Evolutionary conservation across 2,888 invertebrate genomes (phyloP).

Genomic region (Drosophila diplacantha): DNA sequence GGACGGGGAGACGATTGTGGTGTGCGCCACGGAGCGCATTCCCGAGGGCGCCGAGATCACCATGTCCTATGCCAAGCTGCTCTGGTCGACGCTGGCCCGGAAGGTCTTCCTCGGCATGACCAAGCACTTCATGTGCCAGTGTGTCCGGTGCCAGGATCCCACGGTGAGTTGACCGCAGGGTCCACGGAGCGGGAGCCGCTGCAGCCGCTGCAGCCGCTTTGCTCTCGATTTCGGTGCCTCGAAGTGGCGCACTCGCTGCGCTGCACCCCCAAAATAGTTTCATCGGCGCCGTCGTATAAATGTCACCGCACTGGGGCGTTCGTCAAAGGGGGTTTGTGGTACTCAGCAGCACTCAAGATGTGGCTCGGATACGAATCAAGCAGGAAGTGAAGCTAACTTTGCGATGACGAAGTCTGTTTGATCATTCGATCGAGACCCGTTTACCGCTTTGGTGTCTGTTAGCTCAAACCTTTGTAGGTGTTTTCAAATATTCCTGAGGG

Average conservation of each 20-base stretch:
- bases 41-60: slow-evolving; percentile 83
- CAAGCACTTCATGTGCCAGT: slow-evolving; percentile 84
- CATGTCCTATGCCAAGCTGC: slow-evolving; percentile 83
- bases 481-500: no score
- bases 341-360: not conserved
- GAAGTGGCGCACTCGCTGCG: slow-evolving; percentile 21
- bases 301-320: slow-evolving; percentile 16
- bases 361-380: not conserved
- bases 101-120: slow-evolving; percentile 81
- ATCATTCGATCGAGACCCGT: no score
- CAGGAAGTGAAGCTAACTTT: no score
- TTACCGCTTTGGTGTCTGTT: no score
- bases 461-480: no score
- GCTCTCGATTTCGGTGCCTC: slow-evolving; percentile 1
- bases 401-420: no score
- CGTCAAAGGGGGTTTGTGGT: not conserved
- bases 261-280: slow-evolving; percentile 24
- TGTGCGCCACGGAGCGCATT: slow-evolving; percentile 81
- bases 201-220: not conserved
- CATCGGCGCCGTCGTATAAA: slow-evolving; percentile 11
- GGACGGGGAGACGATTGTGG: slow-evolving; percentile 80
- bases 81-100: slow-evolving; percentile 84
- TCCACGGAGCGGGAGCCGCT: not conserved
- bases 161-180: slow-evolving; percentile 79
- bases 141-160: slow-evolving; percentile 84